These are phyloP conservation scores for Atta texana DNA, from an alignment of 1,140 invertebrate genomes.

Conservation along the genomic window DNA sequence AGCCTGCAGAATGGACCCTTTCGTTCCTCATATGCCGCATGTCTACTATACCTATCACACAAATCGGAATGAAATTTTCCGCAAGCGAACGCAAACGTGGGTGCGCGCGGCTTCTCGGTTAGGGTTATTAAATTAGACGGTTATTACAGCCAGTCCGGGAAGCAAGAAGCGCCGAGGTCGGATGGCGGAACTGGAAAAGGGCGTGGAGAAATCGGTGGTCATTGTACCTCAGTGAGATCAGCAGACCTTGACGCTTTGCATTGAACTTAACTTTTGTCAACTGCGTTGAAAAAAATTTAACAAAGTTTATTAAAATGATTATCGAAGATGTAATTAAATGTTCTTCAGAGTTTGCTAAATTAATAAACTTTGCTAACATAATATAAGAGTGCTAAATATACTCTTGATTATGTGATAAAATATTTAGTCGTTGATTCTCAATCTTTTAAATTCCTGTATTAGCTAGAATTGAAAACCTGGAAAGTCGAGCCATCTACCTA, in stretches of 20 bases:
- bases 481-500: no score
- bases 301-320: neutral
- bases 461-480: neutral
- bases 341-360: neutral
- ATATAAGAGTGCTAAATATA: neutral
- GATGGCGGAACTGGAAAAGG: conserved; percentile 23
- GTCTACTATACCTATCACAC: conserved; percentile 67
- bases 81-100: conserved; percentile 74
- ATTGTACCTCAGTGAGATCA: conserved; percentile 9
- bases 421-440: neutral
- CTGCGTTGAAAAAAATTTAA: neutral
- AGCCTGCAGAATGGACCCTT: conserved; percentile 24
- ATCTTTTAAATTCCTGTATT: neutral
- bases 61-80: conserved; percentile 75
- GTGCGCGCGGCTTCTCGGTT: conserved; percentile 46
- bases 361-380: neutral
- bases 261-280: neutral
- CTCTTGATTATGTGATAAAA: neutral
- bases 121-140: conserved; percentile 73
- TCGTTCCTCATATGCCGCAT: conserved; percentile 52
- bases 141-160: conserved; percentile 55
- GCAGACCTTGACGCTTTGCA: neutral
- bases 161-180: conserved; percentile 45
- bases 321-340: neutral
- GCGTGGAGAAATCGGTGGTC: conserved; percentile 22